Evolutionary conservation across 2,888 invertebrate genomes (phyloP), one percentile per base, ranked within the genome.

Genomic region (Tipula helvola): DNA sequence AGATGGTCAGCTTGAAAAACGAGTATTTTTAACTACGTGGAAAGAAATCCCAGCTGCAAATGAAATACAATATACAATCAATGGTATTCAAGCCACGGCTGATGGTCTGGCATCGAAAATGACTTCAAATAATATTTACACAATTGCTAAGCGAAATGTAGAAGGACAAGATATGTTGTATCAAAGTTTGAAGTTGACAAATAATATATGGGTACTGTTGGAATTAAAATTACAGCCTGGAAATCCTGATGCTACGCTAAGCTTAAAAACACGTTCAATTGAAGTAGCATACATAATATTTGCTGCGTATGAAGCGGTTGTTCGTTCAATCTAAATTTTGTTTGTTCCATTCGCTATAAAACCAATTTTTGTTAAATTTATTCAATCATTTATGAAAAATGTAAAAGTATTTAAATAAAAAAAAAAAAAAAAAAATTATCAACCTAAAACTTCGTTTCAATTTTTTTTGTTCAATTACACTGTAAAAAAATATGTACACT

Each of bases 151-250:
- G 91, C 94, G 99, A 39, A 99, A 98, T 91, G 99, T 99, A 0
- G 99, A 99, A 92, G 99, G 99, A 0, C 99, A 99, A 91, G 99
- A 99, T 90, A 98, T 99, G 98, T 93, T 99, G 2, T 99, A 99
- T 92, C 99, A 99, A 90, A 98, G 98, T 0, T 92, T 99, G 10
- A 99, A 99, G 91, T 93, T 99, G 87, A 97, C 97, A 12, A 99
- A 99, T 91, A 97, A 97, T 89, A 98, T 99, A 89, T 99, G 98
- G 98, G 97, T 99, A 5, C 93, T 99, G 39, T 94, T 98, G 87
- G 99, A 99, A 91, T 93, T 99, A 87, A 99, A 99, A 92, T 94
- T 99, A 88, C 97, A 98, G 89, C 99, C 99, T 0, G 97, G 98
- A 85, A 97, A 97, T 91, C 95, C 97, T 0, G 96, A 96, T 90